These are phyloP conservation scores for Taphrorychus bicolor DNA, from an alignment of 2,888 invertebrate genomes.

Conservation along the genomic window DNA sequence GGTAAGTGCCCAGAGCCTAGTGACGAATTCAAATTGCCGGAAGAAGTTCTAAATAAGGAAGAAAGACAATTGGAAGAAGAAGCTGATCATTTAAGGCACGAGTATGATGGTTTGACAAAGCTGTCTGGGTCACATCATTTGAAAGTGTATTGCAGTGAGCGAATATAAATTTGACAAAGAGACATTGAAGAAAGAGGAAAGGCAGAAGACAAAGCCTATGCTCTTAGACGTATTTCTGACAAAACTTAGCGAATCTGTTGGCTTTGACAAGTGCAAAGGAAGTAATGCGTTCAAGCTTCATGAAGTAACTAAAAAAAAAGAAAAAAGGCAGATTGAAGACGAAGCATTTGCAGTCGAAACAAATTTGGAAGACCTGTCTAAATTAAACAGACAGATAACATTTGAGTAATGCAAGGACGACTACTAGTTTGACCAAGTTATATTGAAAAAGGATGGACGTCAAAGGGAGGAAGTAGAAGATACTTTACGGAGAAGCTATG, in stretches of 20 bases:
- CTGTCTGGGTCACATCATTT: conserved; percentile 39
- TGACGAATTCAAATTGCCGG: conserved; percentile 22
- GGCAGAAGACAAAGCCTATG: conserved; percentile 26
- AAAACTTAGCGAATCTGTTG: conserved; percentile 25
- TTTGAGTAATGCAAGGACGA: conserved; percentile 41
- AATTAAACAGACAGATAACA: conserved; percentile 24
- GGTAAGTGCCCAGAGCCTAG: conserved; percentile 39
- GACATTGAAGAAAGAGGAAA: too few species aligned
- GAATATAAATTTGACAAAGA: too few species aligned
- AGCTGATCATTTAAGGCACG: neutral
- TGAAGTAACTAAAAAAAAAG: conserved; percentile 29
- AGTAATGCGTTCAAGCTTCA: conserved; percentile 31
- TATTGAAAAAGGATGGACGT: conserved; percentile 42
- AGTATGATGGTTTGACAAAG: conserved; percentile 40
- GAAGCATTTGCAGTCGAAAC: conserved; percentile 20
- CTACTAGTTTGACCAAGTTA: conserved; percentile 29
- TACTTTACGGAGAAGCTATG: conserved; percentile 21
- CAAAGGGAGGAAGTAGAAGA: conserved; percentile 35
- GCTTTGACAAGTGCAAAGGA: conserved; percentile 44
- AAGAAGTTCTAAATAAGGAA: conserved; percentile 35
- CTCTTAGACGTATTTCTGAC: conserved; percentile 30
- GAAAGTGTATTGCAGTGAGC: too few species aligned
- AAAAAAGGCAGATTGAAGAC: conserved; percentile 43
- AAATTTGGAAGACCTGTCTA: conserved; percentile 23
- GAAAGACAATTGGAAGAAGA: conserved; percentile 43